Percentiles rank a stretch among this genome's conserved stretches.
Evolutionary conservation across 2,888 invertebrate genomes (phyloP).

Genomic region (Polydrusus cervinus): DNA sequence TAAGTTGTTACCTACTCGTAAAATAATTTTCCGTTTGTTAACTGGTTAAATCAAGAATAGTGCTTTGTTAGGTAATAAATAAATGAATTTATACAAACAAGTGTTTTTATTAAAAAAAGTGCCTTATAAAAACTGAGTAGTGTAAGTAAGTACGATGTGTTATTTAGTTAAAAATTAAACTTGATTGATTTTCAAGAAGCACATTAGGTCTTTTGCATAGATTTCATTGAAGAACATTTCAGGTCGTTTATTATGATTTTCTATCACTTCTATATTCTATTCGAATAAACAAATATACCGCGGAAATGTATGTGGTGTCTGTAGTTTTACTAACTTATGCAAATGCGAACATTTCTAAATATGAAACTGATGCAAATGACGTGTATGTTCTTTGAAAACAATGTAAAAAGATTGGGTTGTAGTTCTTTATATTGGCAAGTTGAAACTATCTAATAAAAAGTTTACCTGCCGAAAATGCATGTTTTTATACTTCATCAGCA

Average conservation of each 20-base stretch:
- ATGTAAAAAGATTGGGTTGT: no score
- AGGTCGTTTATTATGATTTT: no score
- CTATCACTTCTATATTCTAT: no score
- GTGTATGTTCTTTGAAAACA: no score
- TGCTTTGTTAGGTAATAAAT: slow-evolving; percentile 13
- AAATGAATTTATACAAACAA: slow-evolving; percentile 1
- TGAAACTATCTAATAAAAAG: no score
- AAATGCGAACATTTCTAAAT: no score
- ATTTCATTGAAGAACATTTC: not conserved
- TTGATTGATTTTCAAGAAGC: not conserved
- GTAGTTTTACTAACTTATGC: no score
- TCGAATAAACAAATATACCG: no score
- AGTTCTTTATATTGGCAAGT: no score
- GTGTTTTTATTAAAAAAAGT: slow-evolving; percentile 22
- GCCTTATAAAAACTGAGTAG: slow-evolving; percentile 18
- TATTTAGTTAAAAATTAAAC: not conserved
- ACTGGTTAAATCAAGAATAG: slow-evolving; percentile 6
- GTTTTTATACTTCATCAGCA: not conserved
- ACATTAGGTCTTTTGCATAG: not conserved
- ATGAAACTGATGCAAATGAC: no score
- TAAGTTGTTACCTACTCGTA: not conserved
- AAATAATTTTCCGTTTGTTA: not conserved
- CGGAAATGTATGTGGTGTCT: no score
- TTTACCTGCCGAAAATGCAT: not conserved
- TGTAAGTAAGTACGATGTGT: not conserved